phyloP scores from a whole-genome alignment of 2,113 vertebrate genomes.

The Nibea albiflora region DNA sequence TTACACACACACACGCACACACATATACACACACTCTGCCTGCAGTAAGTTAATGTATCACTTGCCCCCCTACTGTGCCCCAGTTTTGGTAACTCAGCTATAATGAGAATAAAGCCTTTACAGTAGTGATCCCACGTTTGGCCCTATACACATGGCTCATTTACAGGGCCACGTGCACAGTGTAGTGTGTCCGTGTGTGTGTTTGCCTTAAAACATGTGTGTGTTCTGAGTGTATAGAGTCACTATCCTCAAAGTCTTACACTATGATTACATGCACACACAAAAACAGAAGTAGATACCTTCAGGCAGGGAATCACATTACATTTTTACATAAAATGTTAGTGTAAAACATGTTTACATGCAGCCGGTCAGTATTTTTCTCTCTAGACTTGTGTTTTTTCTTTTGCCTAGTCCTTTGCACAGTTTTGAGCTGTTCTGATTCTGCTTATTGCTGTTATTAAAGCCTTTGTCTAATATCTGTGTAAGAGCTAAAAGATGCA shows the following conservation, averaged over 20 bases:
- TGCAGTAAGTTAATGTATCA: conserved; percentile 70
- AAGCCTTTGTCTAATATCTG: neutral
- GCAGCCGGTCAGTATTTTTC: neutral
- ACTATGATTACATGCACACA: conserved; percentile 1
- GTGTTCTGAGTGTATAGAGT: conserved; percentile 5
- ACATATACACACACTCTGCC: conserved; percentile 34
- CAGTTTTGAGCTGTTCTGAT: neutral
- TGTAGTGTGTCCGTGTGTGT: neutral
- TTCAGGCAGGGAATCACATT: neutral
- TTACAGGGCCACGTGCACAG: conserved; percentile 30
- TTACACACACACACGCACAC: conserved; percentile 16
- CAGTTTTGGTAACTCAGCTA: conserved; percentile 67
- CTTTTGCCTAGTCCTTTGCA: neutral
- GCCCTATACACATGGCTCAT: conserved; percentile 61
- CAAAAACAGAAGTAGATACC: neutral
- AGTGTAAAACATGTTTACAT: neutral
- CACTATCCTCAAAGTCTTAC: conserved; percentile 4
- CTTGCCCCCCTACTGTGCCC: conserved; percentile 75
- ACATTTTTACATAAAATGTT: neutral
- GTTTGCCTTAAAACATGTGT: conserved; percentile 3
- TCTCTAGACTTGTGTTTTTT: neutral
- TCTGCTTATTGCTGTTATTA: neutral
- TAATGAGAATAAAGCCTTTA: conserved; percentile 65
- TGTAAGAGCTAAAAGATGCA: too few species aligned
- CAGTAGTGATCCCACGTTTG: conserved; percentile 54